Evolutionary conservation across 2,888 invertebrate species (phyloP), one percentile per base, ranked within the genome.

Genomic region (Phania funesta): DNA sequence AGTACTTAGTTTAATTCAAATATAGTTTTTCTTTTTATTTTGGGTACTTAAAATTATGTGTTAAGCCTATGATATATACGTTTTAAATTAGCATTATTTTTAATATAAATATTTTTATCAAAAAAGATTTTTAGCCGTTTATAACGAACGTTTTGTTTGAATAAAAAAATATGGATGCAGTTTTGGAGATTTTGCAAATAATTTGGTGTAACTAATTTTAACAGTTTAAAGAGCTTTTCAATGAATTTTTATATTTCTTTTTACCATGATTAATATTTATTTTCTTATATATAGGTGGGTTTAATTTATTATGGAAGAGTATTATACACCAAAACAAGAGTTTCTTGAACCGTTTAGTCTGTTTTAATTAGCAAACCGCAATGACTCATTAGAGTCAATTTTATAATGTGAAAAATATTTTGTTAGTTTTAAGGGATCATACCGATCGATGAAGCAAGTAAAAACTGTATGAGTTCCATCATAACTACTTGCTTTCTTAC

Each of bases 41-140:
- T 29, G 58, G 41, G 18, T 67, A 76, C 82, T 78, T 78, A 78
- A 44, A 67, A 26, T 20, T 74, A 52, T 50, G n/a, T 18, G 35
- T 75, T 82, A 82, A 82, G 78, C 78, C 78, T 82, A 82, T 82
- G 82, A 82, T 82, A 82, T 82, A 82, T 65, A 58, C 71, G 26
- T 58, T 44, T 52, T 52, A n/a, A 56, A 54, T 74, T 74, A 78
- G 82, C 74, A 73, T 60, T 74, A 65, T 67, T 67, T 70, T 64
- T 74, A 56, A 29, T 8, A 16, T 16, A 44, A 64, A 78, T 77
- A 77, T 74, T 3, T 74, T 74, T 75, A 78, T 82, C 73, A 82
- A 82, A 82, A 80, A 68, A 67, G 20, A 41, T 65, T 52, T 68
- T 82, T 60, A 68, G 58, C 56, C 82, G 78, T 82, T 82, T 78